Percentiles rank a stretch among this genome's conserved stretches.
These are phyloP conservation scores for Poeciliopsis paucimaculata DNA, from an alignment of 2,797 vertebrate species.

Conservation along the genomic window DNA sequence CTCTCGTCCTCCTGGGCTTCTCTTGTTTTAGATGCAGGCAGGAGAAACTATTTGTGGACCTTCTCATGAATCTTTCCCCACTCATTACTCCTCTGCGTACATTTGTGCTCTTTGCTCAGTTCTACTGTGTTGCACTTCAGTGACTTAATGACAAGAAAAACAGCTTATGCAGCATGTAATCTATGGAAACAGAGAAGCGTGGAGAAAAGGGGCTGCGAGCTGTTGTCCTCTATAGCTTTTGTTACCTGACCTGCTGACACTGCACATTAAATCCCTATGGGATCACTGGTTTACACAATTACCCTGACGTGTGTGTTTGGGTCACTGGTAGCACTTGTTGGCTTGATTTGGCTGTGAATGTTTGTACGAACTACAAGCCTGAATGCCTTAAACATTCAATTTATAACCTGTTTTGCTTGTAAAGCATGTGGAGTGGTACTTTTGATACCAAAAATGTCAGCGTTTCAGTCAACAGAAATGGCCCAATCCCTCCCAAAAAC, in stretches of 20 bases:
- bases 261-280: conserved; percentile 53
- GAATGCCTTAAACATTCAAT: background rate
- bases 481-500: background rate
- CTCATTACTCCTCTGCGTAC: conserved; percentile 9
- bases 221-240: conserved; percentile 65
- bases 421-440: background rate
- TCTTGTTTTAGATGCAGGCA: conserved; percentile 56
- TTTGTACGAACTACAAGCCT: conserved; percentile 21
- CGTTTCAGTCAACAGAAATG: background rate
- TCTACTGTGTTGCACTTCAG: conserved; percentile 29
- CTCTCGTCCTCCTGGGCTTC: conserved; percentile 59
- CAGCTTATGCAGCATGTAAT: conserved; percentile 19
- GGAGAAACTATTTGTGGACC: conserved; percentile 61
- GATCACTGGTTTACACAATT: conserved; percentile 63
- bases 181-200: conserved; percentile 29
- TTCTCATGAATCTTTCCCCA: conserved; percentile 37
- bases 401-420: background rate
- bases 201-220: conserved; percentile 42
- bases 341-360: conserved; percentile 38
- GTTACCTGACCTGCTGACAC: conserved; percentile 71
- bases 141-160: conserved; percentile 28
- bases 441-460: background rate
- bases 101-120: conserved; percentile 15
- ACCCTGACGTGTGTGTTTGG: conserved; percentile 38
- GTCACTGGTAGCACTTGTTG: conserved; percentile 12